phyloP scores from a whole-genome alignment of 2,797 vertebrate genomes.

The Decapterus maruadsi region DNA sequence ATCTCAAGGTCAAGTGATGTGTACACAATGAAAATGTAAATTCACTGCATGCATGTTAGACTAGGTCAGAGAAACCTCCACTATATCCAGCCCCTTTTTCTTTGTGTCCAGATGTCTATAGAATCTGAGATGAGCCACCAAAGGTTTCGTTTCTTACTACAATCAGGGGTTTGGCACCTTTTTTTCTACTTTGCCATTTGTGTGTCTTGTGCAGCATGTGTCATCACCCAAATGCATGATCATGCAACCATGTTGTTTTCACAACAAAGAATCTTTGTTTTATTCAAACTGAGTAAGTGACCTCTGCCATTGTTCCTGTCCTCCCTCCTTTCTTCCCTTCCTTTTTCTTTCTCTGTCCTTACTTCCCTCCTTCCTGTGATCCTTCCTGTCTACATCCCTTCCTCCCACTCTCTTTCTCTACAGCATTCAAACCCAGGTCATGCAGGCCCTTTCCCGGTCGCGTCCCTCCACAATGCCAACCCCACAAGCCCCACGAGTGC shows the following conservation, averaged over 20 bases:
- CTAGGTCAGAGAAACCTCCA: constrained; percentile 58
- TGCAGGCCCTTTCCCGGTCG: constrained; percentile 96
- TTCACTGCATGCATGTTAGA: constrained; percentile 65
- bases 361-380: neutral
- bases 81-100: constrained; percentile 79
- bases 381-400: neutral
- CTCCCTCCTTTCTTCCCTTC: neutral
- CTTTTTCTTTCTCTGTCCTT: constrained; percentile 6
- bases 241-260: constrained; percentile 54
- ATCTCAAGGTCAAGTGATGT: neutral
- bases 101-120: constrained; percentile 87
- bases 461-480: constrained; percentile 96
- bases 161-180: constrained; percentile 86
- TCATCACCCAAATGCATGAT: constrained; percentile 76
- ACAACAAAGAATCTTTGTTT: constrained; percentile 8
- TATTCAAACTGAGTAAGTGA: constrained; percentile 19
- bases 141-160: constrained; percentile 88
- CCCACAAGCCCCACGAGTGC: constrained; percentile 98
- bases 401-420: constrained; percentile 16
- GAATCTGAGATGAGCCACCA: constrained; percentile 88
- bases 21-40: constrained; percentile 41
- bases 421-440: constrained; percentile 99
- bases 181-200: constrained; percentile 80
- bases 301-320: constrained; percentile 35
- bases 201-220: constrained; percentile 82